Percentiles rank a stretch among this genome's conserved stretches.
Conservation (phyloP, 2,797 vertebrate species). For the Typhlichthys subterraneus region DNA sequence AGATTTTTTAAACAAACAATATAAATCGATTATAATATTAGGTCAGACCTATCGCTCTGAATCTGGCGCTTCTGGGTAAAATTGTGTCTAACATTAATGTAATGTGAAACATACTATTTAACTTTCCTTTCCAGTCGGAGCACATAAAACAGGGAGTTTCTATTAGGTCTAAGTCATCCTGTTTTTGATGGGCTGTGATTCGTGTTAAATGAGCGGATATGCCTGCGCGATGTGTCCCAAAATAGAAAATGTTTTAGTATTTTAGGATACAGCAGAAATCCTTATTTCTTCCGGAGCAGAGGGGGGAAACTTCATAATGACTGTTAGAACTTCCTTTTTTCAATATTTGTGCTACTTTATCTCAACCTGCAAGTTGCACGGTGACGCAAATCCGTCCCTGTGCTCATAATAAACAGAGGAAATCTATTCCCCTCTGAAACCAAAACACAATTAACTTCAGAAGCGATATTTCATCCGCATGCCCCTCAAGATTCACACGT, state of each 20-base stretch:
- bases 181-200: slow-evolving; percentile 90
- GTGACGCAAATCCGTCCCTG: slow-evolving; percentile 98
- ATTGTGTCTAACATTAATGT: no score
- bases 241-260: slow-evolving; percentile 95
- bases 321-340: slow-evolving; percentile 94
- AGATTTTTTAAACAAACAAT: neutral
- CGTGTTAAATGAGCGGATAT: slow-evolving; percentile 96
- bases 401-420: slow-evolving; percentile 97
- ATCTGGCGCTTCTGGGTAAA: no score
- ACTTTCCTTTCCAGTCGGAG: no score
- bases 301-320: slow-evolving; percentile 89
- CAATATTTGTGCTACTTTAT: slow-evolving; percentile 99
- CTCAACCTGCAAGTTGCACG: slow-evolving; percentile 92
- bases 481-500: slow-evolving; percentile 53
- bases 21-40: neutral
- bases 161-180: slow-evolving; percentile 87
- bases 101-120: neutral
- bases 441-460: slow-evolving; percentile 92
- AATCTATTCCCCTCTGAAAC: slow-evolving; percentile 88
- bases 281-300: slow-evolving; percentile 98
- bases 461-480: slow-evolving; percentile 83
- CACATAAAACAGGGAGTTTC: slow-evolving; percentile 38
- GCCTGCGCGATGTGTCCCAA: slow-evolving; percentile 88
- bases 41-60: no score
- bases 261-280: slow-evolving; percentile 97